Base-by-base conservation (phyloP, 2,888 invertebrate genomes). In the Sphaerophoria rueppellii region DNA sequence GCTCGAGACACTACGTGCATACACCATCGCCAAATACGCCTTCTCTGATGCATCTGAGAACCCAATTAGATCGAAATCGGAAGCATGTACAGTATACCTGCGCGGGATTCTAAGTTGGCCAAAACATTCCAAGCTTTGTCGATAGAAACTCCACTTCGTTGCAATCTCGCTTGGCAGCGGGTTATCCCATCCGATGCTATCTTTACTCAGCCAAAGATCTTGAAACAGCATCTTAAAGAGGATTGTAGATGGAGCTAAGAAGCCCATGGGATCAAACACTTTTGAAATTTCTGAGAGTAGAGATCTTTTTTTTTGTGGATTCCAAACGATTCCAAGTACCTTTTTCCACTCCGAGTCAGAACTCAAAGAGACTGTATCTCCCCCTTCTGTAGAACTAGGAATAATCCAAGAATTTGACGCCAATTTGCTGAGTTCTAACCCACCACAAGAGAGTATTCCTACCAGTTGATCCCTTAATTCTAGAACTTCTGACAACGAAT, bases 191-290 rank as follows among this genome's bases (percentile, higher is more conserved):
- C 35, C 46, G 4, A 46, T 57, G 34, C 34, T 40, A 40, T 40
- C 9, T 40, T 40, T 40, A 40, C 9, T 9, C 40, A 40, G 9
- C 40, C 9, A 40, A 40, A 40, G 40, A 6, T 40, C 40, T 40
- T 40, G 40, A 40, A 40, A 40, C 40, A 40, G 9, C 6, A 65
- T 65, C 12, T 65, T 65, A 11, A 65, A 65, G 4, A 65, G 43
- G 34, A 48, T 63, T 24, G 32, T 63, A 6, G 65, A 50, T 14
- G 50, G 65, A 2, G 65, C 50, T 16, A 65, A 35, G 14, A 65
- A 65, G 6, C 65, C 65, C 52, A 65, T 52, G 0, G 65, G 65
- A 65, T 35, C 52, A 65, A 65, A 65, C 6, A 65, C n/a, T 16
- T 50, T 37, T 2, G 50, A 52, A 14, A 48, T 9, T 11, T 63